Evolutionary conservation across 2,797 vertebrate species (phyloP).

Genomic region (Heliangelus exortis): DNA sequence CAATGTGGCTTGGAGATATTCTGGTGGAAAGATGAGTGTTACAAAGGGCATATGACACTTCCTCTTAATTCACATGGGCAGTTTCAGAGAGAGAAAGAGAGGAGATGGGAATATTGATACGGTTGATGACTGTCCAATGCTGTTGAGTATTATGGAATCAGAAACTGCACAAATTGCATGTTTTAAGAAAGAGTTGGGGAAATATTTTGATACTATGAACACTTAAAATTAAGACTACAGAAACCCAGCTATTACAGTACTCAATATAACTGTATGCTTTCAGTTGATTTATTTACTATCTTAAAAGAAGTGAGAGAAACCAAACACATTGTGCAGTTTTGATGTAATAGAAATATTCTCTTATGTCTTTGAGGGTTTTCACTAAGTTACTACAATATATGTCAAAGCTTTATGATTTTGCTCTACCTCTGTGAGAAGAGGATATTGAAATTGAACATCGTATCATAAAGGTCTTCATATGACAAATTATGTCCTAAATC

Average conservation of each 20-base stretch:
- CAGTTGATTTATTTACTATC: background rate
- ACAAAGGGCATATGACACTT: background rate
- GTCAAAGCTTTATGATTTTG: background rate
- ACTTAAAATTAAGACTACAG: background rate
- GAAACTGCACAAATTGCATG: background rate
- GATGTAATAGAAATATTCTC: background rate
- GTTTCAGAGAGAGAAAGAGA: background rate
- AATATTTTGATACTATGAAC: background rate
- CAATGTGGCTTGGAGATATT: background rate
- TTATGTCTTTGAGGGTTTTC: background rate
- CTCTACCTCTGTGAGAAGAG: background rate
- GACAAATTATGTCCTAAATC: background rate
- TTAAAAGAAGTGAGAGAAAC: background rate
- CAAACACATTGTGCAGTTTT: background rate
- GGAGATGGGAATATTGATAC: background rate
- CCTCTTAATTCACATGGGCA: background rate
- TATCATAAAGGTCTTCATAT: background rate
- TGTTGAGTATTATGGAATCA: background rate
- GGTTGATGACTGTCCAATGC: background rate
- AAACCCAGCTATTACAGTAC: background rate
- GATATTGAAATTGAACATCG: background rate
- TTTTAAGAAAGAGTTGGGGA: background rate
- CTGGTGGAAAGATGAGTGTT: background rate
- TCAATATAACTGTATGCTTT: background rate
- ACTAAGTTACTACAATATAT: background rate